Conservation (phyloP, 2,797 vertebrate genomes). For the Octomys mimax region DNA sequence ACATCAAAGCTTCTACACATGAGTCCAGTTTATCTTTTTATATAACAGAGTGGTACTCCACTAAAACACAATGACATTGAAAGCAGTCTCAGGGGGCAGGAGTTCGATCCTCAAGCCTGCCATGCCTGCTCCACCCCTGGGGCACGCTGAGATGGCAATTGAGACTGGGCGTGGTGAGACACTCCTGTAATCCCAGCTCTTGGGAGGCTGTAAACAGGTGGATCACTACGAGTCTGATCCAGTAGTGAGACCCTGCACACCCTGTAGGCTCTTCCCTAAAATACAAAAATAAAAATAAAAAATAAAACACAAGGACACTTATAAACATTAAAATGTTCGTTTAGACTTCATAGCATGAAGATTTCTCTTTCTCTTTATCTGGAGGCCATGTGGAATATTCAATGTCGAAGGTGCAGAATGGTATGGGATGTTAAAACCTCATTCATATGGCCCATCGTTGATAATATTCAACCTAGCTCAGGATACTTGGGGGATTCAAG, state of each 20-base stretch:
- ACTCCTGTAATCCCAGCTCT: no score
- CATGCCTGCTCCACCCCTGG: no score
- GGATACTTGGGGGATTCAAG: background rate
- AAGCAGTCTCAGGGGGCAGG: no score
- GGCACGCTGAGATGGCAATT: no score
- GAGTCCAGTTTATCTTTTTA: background rate
- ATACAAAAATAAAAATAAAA: no score
- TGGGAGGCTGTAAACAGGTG: no score
- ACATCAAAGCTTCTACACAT: background rate
- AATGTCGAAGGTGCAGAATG: background rate
- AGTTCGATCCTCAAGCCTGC: no score
- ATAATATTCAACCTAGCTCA: background rate
- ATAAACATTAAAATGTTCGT: background rate
- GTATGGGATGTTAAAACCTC: background rate
- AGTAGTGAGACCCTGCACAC: no score
- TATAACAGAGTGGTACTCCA: background rate
- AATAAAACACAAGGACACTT: background rate
- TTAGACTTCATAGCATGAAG: background rate
- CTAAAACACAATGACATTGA: background rate
- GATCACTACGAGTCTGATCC: no score
- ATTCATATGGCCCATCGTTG: background rate
- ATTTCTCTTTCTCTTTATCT: background rate
- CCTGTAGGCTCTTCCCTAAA: no score
- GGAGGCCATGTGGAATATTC: background rate
- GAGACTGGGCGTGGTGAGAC: no score